These are phyloP conservation scores for Oikopleura vanhoeffeni DNA, from an alignment of 23 tunicate genomes.

Conservation along the genomic window DNA sequence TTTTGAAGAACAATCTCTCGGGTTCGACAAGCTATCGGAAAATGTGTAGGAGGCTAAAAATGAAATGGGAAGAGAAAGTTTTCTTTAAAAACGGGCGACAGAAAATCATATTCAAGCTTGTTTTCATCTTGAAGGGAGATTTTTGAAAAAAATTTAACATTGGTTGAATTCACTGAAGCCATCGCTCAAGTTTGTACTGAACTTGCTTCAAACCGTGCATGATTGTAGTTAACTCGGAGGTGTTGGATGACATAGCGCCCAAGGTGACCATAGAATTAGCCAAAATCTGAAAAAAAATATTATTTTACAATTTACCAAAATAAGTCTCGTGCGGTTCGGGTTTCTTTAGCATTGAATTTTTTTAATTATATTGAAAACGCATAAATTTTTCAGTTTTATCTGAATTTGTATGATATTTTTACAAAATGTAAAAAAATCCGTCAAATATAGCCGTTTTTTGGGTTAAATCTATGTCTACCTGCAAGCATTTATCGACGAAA, in stretches of 20 bases:
- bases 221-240: not conserved
- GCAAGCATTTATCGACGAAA: not conserved
- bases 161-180: not conserved
- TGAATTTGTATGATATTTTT: too few relatives aligned
- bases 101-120: not conserved
- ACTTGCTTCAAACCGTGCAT: not conserved
- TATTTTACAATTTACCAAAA: too few relatives aligned
- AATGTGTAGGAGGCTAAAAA: too few relatives aligned
- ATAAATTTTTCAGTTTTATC: too few relatives aligned
- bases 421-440: not conserved
- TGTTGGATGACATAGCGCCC: not conserved
- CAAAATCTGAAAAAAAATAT: not conserved
- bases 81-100: not conserved
- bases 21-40: too few relatives aligned
- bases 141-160: too few relatives aligned
- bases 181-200: not conserved
- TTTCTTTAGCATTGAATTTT: too few relatives aligned
- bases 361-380: too few relatives aligned
- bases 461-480: not conserved
- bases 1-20: too few relatives aligned
- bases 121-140: not conserved
- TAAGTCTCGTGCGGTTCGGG: not conserved
- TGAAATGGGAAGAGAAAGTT: too few relatives aligned
- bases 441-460: not conserved
- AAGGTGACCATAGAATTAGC: not conserved